Percentiles rank a stretch among this genome's conserved stretches.
Conservation (phyloP, 2,888 invertebrate species). For the Rhyacophila evoluta region DNA sequence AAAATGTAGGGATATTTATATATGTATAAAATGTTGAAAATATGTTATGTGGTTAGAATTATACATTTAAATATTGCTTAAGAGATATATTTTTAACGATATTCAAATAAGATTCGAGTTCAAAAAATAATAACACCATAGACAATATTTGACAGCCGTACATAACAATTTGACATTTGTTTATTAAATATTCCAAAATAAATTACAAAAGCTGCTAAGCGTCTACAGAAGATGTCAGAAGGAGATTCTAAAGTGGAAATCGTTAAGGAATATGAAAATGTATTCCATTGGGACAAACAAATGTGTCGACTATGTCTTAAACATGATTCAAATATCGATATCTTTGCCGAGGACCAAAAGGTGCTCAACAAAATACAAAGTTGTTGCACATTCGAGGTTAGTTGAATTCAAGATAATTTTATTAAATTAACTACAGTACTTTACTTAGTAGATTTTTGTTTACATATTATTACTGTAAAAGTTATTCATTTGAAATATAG, state of each 20-base stretch:
- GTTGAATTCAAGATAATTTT: not conserved
- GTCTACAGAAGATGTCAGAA: not conserved
- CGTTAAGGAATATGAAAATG: not conserved
- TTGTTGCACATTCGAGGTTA: constrained; percentile 38
- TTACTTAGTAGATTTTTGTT: no score
- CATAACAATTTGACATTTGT: constrained; percentile 4
- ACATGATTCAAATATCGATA: constrained; percentile 34
- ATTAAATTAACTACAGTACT: no score
- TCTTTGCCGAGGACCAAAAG: constrained; percentile 30
- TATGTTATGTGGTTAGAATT: no score
- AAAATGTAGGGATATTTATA: no score
- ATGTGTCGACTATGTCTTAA: constrained; percentile 41
- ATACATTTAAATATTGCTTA: no score
- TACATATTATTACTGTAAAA: no score
- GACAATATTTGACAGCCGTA: constrained; percentile 1
- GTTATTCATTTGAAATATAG: no score
- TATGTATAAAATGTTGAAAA: no score
- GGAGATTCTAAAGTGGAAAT: not conserved
- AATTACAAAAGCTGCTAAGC: not conserved
- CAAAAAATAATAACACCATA: no score
- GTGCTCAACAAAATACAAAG: constrained; percentile 37
- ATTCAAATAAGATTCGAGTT: no score
- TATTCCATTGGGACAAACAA: constrained; percentile 5
- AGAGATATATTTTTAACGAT: no score
- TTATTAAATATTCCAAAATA: constrained; percentile 22